These are phyloP conservation scores for Dynastes grantii DNA, from an alignment of 2,888 invertebrate species.

Conservation along the genomic window DNA sequence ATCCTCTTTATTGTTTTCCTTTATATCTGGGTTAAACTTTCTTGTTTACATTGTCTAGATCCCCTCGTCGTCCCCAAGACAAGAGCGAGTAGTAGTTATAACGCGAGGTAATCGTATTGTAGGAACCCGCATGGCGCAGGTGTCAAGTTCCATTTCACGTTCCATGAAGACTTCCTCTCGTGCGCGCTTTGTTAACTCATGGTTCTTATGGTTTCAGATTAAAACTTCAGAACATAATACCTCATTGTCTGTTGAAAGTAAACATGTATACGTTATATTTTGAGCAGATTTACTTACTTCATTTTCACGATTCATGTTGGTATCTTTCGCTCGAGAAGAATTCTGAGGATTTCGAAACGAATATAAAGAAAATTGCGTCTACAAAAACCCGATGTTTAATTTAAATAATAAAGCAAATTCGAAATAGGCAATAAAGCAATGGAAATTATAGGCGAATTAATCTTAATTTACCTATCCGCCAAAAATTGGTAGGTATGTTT, in stretches of 20 bases:
- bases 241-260: constrained; percentile 45
- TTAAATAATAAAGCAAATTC: too few species aligned
- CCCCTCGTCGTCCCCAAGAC: constrained; percentile 19
- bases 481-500: too few species aligned
- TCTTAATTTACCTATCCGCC: too few species aligned
- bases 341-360: background rate
- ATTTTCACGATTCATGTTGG: background rate
- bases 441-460: too few species aligned
- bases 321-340: background rate
- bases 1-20: constrained; percentile 21
- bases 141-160: constrained; percentile 56
- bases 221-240: constrained; percentile 57
- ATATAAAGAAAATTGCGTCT: background rate
- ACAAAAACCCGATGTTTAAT: too few species aligned
- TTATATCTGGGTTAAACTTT: constrained; percentile 31
- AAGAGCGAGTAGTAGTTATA: constrained; percentile 33
- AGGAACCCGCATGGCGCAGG: constrained; percentile 56
- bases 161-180: constrained; percentile 49
- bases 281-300: constrained; percentile 4
- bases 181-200: constrained; percentile 7
- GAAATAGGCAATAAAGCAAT: too few species aligned
- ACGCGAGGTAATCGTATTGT: constrained; percentile 56
- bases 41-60: constrained; percentile 33
- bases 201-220: constrained; percentile 50
- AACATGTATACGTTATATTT: constrained; percentile 18